Evolutionary conservation across 2,797 vertebrate species (phyloP).

Genomic region (Neoniphon sammara): DNA sequence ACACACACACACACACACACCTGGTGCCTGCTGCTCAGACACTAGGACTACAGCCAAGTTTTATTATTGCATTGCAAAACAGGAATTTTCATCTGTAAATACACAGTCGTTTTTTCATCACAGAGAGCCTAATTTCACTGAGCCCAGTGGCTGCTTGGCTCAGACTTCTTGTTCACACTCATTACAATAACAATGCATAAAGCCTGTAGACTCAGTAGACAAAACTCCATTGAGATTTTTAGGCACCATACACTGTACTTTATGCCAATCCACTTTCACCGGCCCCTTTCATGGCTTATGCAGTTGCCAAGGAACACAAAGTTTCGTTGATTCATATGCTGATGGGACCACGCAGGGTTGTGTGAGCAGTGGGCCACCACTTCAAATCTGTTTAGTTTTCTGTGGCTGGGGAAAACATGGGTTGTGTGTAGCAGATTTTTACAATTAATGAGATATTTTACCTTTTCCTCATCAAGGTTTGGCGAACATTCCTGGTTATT

Average conservation of each 20-base stretch:
- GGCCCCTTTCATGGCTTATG: slow-evolving; percentile 30
- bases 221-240: slow-evolving; percentile 22
- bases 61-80: not conserved
- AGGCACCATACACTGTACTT: slow-evolving; percentile 26
- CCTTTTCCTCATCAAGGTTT: not conserved
- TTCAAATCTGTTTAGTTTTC: slow-evolving; percentile 5
- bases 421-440: not conserved
- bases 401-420: not conserved
- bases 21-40: slow-evolving; percentile 8
- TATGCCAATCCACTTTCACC: slow-evolving; percentile 30
- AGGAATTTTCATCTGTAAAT: not conserved
- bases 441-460: not conserved
- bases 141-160: not conserved
- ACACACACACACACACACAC: not conserved
- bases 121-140: not conserved
- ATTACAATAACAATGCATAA: slow-evolving; percentile 1
- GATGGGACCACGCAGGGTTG: slow-evolving; percentile 42
- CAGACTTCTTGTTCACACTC: not conserved
- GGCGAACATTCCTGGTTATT: not conserved
- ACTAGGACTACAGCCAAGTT: not conserved
- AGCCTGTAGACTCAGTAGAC: not conserved
- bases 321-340: slow-evolving; percentile 66
- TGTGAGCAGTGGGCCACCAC: slow-evolving; percentile 29
- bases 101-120: not conserved
- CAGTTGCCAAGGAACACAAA: slow-evolving; percentile 56